Conservation (phyloP, 2,888 invertebrate genomes). For the Epirrhoe alternata region DNA sequence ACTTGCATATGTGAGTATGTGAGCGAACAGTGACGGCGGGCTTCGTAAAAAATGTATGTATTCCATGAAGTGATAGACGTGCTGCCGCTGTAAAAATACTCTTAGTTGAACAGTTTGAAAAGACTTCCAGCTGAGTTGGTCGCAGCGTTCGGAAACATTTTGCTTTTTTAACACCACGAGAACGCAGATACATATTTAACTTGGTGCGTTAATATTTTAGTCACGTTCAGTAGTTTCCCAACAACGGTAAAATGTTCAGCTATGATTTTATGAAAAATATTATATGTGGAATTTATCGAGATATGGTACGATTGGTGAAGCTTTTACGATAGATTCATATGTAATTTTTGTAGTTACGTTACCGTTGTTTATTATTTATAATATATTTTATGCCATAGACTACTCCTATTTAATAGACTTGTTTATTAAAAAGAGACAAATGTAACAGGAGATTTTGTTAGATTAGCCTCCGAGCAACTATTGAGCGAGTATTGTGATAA, state of each 20-base stretch:
- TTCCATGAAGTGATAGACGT: slow-evolving; percentile 53
- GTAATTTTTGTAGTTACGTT: too few relatives aligned
- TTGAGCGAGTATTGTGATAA: too few relatives aligned
- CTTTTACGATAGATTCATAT: background rate
- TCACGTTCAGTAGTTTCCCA: slow-evolving; percentile 1
- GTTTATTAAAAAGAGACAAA: slow-evolving; percentile 43
- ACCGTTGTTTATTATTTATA: too few relatives aligned
- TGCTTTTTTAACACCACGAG: slow-evolving; percentile 47
- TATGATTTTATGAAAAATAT: background rate
- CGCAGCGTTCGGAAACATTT: slow-evolving; percentile 48
- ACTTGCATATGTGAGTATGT: slow-evolving; percentile 48
- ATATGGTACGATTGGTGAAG: background rate
- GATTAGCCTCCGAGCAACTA: too few relatives aligned
- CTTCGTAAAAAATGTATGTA: slow-evolving; percentile 71
- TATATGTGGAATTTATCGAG: background rate
- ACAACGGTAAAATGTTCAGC: background rate
- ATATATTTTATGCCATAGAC: too few relatives aligned
- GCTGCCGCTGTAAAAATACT: slow-evolving; percentile 50
- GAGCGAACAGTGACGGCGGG: slow-evolving; percentile 60
- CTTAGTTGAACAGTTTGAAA: slow-evolving; percentile 64
- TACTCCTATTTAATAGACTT: slow-evolving; percentile 36
- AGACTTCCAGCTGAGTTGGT: slow-evolving; percentile 60
- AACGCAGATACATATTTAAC: slow-evolving; percentile 51
- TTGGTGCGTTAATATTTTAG: slow-evolving; percentile 21
- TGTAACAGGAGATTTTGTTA: too few relatives aligned